phyloP scores from a whole-genome alignment of 2,888 invertebrate genomes.

The Tenthredo scrophulariae region DNA sequence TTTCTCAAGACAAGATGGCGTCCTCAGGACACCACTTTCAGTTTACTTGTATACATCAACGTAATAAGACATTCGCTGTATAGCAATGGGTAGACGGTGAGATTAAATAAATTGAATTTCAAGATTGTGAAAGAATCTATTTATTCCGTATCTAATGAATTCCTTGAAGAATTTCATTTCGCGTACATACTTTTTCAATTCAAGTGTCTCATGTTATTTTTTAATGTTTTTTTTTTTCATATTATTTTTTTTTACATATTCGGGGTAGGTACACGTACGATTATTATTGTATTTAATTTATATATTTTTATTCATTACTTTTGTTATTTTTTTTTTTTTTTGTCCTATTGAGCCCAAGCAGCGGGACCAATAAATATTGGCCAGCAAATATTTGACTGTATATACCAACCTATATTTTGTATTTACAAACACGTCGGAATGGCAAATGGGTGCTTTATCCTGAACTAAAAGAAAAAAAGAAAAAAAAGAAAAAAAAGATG shows the following conservation, averaged over 20 bases:
- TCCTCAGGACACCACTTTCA: neutral
- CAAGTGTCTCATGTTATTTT: too few species aligned
- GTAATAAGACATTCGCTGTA: neutral
- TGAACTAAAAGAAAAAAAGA: neutral
- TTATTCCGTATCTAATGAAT: neutral
- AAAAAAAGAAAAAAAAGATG: neutral
- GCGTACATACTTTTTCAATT: too few species aligned
- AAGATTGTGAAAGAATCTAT: neutral
- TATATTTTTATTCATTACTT: neutral
- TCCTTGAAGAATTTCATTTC: neutral
- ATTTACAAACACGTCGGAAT: neutral
- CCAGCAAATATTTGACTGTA: neutral
- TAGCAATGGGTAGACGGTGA: conserved; percentile 23
- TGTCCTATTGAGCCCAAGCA: neutral
- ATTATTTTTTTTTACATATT: too few species aligned
- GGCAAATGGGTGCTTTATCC: neutral
- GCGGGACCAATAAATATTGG: neutral
- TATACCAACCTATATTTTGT: neutral
- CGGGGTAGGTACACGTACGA: too few species aligned
- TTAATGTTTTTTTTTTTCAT: too few species aligned
- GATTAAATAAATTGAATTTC: conserved; percentile 55
- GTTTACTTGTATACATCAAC: conserved; percentile 22
- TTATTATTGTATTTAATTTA: neutral
- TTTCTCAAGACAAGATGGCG: conserved; percentile 24
- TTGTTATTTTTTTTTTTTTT: neutral